Base-by-base conservation (phyloP, 2,797 vertebrate species). In the Muscicapa striata region DNA sequence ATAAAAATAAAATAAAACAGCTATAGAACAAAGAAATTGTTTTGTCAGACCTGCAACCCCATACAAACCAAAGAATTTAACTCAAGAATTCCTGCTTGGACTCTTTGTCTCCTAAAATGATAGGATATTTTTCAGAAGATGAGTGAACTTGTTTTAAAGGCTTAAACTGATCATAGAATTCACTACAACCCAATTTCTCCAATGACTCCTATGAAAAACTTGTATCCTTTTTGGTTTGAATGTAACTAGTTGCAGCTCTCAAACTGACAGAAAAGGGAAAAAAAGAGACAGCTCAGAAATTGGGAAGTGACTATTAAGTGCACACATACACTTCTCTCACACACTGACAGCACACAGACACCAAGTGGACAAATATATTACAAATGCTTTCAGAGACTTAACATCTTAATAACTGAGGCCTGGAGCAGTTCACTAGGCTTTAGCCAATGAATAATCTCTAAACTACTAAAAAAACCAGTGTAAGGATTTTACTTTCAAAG, bases 1-100 rank as follows among this genome's bases (percentile, higher is more conserved):
- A 93, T 15, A 67, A 13, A 80, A 43, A 26, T 41, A 48, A 68
- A 90, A 80, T 20, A 49, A 38, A 89, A 43, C 38, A 80, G 61
- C 24, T 87, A 49, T 0, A 82, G 75, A 76, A 93, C 36, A 87
- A 36, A 45, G 77, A 74, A 77, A 80, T 40, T 0, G 51, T 69
- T 89, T 40, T 87, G 49, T 87, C 72, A 93, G 90, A 80, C 57
- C 90, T 94, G 86, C 90, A 95, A 93, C 90, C 34, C 51, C 82
- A 95, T 19, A 91, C 83, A 95, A 95, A 95, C 88, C 95, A 82
- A 91, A 96, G 30, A 95, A 82, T 45, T 87, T 66, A 91, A 92
- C 29, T n/a, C 22, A 78, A 59, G 21, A 87, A 88, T 20, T 88
- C 32, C 90, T 64, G 40, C 48, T 85, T 68, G 15, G 57, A 93